Evolutionary conservation across 2,797 vertebrate genomes (phyloP), one percentile per base, ranked within the genome.

Genomic region (Sandelia bainsii): DNA sequence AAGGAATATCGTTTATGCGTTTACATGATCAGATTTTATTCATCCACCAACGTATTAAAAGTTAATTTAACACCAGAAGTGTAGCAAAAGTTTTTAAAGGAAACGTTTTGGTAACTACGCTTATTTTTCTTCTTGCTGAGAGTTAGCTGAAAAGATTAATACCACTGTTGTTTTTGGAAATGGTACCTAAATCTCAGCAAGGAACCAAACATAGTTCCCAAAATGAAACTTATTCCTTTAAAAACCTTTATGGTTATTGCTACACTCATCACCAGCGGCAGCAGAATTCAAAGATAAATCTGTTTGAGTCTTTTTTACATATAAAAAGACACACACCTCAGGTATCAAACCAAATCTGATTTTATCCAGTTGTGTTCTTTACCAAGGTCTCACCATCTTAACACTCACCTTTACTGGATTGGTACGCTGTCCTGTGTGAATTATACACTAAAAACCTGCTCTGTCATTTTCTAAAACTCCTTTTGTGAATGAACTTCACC

Each of bases 281-380:
- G 83, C 88, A 77, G 72, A 83, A 83, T 76, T 85, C 72, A 62
- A 76, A 67, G 65, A 51, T 53, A 56, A 45, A 69, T 70, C 77
- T 22, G 25, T 69, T 70, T 23, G 22, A 72, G 70, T 88, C 72
- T 83, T 72, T 34, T 73, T 51, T 20, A 52, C 57, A 29, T 12
- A 29, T 53, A 50, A 16, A 68, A 57, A 75, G 22, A 82, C 72
- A 68, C 70, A 89, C 89, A 87, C 87, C 89, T 91, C 91, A 91
- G 91, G 87, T 84, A 88, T 84, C 71, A 72, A 85, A 86, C 81
- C 72, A 79, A 89, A 84, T 85, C 79, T 17, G 80, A 87, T 77
- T 85, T 80, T 32, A 62, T 16, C 54, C 68, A 70, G 40, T 83
- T 71, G 39, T 75, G 50, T 83, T 84, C 40, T 75, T 84, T 78